Evolutionary conservation across 1,140 invertebrate species (phyloP).

Genomic region (Pseudachorutes palmiensis): DNA sequence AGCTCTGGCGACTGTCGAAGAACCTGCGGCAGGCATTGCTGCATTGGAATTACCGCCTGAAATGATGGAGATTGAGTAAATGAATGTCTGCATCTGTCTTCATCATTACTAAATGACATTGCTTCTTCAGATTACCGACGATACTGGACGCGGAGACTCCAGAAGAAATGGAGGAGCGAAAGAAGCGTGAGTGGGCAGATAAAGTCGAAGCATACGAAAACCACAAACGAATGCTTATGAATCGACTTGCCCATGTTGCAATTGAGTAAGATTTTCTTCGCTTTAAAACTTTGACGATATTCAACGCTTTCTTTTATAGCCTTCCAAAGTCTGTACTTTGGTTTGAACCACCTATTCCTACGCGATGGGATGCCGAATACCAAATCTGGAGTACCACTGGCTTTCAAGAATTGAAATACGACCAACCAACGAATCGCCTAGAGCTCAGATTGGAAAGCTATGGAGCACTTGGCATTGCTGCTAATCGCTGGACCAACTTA

Average conservation of each 20-base stretch:
- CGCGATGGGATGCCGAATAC: slow-evolving; percentile 59
- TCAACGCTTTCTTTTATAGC: slow-evolving; percentile 41
- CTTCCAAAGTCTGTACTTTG: slow-evolving; percentile 66
- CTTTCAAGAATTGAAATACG: slow-evolving; percentile 71
- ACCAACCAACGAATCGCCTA: slow-evolving; percentile 61
- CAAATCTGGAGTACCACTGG: slow-evolving; percentile 62
- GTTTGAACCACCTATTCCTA: slow-evolving; percentile 71
- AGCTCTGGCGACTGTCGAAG: neutral
- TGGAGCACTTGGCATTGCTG: slow-evolving; percentile 65
- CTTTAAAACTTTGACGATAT: neutral
- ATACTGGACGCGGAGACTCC: slow-evolving; percentile 1
- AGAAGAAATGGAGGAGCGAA: slow-evolving; percentile 4
- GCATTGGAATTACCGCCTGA: neutral
- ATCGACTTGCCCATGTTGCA: neutral
- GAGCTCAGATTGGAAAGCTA: slow-evolving; percentile 60
- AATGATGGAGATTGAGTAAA: neutral
- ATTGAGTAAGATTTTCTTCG: neutral
- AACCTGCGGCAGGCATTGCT: neutral
- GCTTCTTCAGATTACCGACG: neutral
- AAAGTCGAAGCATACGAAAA: neutral
- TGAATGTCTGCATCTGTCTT: too few relatives aligned
- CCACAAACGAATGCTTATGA: neutral
- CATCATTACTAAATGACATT: too few relatives aligned
- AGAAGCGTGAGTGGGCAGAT: neutral
- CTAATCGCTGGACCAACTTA: slow-evolving; percentile 63